Evolutionary conservation across 1,140 invertebrate genomes (phyloP), one percentile per base, ranked within the genome.

Genomic region (Drosophila arawakana): DNA sequence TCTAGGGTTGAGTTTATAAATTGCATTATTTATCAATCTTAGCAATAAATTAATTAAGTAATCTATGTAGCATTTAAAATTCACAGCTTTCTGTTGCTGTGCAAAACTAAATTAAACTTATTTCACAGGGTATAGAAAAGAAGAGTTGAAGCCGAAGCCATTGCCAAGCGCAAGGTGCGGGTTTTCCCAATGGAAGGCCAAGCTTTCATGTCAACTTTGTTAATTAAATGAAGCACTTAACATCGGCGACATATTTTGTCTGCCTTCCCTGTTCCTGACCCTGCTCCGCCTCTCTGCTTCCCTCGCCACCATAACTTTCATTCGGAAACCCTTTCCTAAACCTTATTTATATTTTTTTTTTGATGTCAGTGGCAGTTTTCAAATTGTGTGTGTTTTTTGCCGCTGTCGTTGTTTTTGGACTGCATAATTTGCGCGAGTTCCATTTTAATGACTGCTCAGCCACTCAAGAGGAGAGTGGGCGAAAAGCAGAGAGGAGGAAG

Each of bases 211-310:
- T 88, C 84, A 88, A 88, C 73, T 88, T 88, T 88, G 80, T 88
- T 88, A 88, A 88, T 88, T 88, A 88, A 88, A 88, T 88, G 83
- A 88, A 88, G 83, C 83, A 88, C 83, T 88, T 88, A 88, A 82
- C 83, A 83, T 88, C 55, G 77, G 80, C 76, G 68, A 88, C 80
- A 89, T 89, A 88, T 88, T 88, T 78, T 62, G 47, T 37, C 55
- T 52, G 65, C 63, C 18, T 58, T 8, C 34, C 47, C 13, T 13
- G n/a, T 10, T 21, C 39, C n/a, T 34, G 7, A 57, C 13, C 4
- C 15, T 9, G 9, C 25, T 4, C 0, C 25, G 25, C 25, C 25
- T 25, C 1, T 25, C 1, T 25, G 25, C 25, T 30, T 30, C 4
- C 25, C 25, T 5, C 4, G 2, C 25, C 25, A 0, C 25, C 25